Conservation (phyloP, 2,888 invertebrate genomes). For the Mythimna pallens region DNA sequence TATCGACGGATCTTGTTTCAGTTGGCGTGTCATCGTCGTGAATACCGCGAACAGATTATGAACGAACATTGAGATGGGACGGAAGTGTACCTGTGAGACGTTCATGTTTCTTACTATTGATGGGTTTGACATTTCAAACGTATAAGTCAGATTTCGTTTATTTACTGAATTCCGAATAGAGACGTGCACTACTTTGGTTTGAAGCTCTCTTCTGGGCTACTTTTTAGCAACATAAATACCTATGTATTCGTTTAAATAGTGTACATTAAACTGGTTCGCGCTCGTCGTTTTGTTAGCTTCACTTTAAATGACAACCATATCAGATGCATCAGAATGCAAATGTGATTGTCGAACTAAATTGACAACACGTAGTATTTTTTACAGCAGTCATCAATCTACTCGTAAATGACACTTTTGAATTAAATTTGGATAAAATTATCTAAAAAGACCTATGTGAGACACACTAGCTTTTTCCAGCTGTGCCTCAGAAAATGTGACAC, state of each 20-base stretch:
- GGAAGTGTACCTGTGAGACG: conserved; percentile 44
- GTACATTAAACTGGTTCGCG: too few species aligned
- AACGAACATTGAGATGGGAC: conserved; percentile 39
- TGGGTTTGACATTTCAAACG: conserved; percentile 34
- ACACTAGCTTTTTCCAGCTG: too few species aligned
- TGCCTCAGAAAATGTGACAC: too few species aligned
- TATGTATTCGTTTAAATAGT: too few species aligned
- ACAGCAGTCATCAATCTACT: too few species aligned
- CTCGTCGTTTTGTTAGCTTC: background rate
- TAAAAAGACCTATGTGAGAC: too few species aligned
- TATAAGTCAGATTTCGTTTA: conserved; percentile 1
- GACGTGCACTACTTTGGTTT: too few species aligned
- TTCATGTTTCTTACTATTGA: conserved; percentile 27
- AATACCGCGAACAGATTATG: conserved; percentile 45
- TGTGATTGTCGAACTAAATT: background rate
- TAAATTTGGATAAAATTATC: too few species aligned
- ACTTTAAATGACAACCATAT: background rate
- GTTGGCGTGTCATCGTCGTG: conserved; percentile 46
- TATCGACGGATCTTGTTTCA: conserved; percentile 58
- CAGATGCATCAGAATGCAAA: background rate
- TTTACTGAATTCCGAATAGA: too few species aligned
- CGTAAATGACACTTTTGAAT: too few species aligned
- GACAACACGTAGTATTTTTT: background rate
- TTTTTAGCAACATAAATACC: too few species aligned
- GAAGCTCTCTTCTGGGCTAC: too few species aligned